A percentile compares a stretch with the other conserved stretches of the same genome.
Evolutionary conservation across 1,140 invertebrate genomes (phyloP).

Genomic region (Aphelenchoides besseyi): DNA sequence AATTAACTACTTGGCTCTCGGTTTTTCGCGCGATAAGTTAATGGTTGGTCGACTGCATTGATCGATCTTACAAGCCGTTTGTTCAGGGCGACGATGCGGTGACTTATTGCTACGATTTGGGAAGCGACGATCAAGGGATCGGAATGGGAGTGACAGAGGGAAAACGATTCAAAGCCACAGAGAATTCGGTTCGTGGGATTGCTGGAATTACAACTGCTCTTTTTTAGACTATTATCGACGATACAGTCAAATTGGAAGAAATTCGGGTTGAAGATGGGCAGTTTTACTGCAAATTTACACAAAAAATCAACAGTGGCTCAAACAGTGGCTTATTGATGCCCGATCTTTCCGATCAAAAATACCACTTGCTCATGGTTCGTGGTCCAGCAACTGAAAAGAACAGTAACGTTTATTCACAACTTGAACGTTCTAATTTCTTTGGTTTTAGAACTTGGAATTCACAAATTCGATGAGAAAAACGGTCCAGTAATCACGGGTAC

Average conservation of each 20-base stretch:
- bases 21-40: neutral
- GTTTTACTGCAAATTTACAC: constrained; percentile 17
- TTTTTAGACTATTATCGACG: neutral
- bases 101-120: constrained; percentile 10
- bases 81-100: constrained; percentile 14
- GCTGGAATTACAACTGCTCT: neutral
- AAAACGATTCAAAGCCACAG: neutral
- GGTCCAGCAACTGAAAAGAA: too few species aligned
- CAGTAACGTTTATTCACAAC: too few species aligned
- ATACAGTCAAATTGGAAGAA: neutral
- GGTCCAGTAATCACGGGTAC: neutral
- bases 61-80: neutral
- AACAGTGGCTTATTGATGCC: neutral
- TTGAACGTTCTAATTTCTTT: neutral
- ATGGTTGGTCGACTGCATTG: neutral
- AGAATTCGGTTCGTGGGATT: neutral
- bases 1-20: neutral
- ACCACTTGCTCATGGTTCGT: neutral
- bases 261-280: neutral
- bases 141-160: neutral
- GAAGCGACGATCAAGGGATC: neutral
- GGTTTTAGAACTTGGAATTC: neutral
- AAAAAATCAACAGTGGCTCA: constrained; percentile 1
- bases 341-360: neutral
- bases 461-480: constrained; percentile 5